Evolutionary conservation across 2,797 vertebrate species (phyloP).

Genomic region (Esox lucius): DNA sequence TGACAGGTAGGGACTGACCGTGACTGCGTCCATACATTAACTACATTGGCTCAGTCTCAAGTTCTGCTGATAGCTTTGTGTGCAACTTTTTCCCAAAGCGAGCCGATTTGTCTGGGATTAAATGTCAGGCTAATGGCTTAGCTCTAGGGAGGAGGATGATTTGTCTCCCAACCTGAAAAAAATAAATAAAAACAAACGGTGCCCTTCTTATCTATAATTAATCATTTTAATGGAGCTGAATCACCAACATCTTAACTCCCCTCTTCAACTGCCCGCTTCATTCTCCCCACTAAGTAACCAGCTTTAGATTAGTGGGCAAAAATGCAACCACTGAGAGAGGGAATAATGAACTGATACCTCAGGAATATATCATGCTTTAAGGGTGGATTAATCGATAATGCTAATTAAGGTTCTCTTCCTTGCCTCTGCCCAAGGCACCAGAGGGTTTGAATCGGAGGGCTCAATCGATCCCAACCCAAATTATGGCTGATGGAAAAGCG

Average conservation of each 20-base stretch:
- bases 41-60: slow-evolving; percentile 36
- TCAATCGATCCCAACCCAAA: slow-evolving; percentile 42
- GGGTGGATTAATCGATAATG: slow-evolving; percentile 55
- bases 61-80: slow-evolving; percentile 35
- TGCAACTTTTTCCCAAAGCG: slow-evolving; percentile 42
- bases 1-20: slow-evolving; percentile 28
- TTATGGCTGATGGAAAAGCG: slow-evolving; percentile 45
- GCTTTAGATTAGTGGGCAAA: slow-evolving; percentile 46
- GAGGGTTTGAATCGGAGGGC: slow-evolving; percentile 44
- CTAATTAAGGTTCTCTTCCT: slow-evolving; percentile 44
- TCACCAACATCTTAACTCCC: slow-evolving; percentile 44
- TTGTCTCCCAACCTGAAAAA: slow-evolving; percentile 34
- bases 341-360: slow-evolving; percentile 56
- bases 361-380: slow-evolving; percentile 62
- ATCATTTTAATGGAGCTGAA: slow-evolving; percentile 61
- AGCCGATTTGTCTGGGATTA: slow-evolving; percentile 50
- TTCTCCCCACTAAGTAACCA: slow-evolving; percentile 45
- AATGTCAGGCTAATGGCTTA: slow-evolving; percentile 52
- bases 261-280: neutral
- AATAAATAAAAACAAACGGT: slow-evolving; percentile 47
- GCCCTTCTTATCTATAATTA: slow-evolving; percentile 53
- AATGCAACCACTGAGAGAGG: slow-evolving; percentile 31
- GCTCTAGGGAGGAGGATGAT: slow-evolving; percentile 39
- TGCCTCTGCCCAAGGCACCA: slow-evolving; percentile 30
- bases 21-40: slow-evolving; percentile 41